phyloP scores from a whole-genome alignment of 2,888 invertebrate species.

The Sympetrum striolatum region DNA sequence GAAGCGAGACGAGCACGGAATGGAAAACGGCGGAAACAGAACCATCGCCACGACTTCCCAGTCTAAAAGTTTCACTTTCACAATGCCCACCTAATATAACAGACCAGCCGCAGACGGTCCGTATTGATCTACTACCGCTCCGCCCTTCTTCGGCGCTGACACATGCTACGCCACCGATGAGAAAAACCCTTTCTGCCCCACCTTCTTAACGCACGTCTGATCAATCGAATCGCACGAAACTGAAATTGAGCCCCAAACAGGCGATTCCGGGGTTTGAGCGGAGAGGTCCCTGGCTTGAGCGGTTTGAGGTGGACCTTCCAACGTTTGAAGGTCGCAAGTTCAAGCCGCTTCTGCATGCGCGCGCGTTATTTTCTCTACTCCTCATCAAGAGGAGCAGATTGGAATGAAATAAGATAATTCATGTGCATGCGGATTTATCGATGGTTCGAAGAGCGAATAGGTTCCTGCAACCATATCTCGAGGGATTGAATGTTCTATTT shows the following conservation, averaged over 20 bases:
- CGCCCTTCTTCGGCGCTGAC: background rate
- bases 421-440: no score
- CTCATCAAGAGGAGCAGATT: no score
- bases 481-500: no score
- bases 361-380: no score
- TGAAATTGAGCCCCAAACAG: no score
- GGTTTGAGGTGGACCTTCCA: background rate
- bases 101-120: conserved; percentile 34
- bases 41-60: background rate
- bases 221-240: no score
- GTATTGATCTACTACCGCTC: conserved; percentile 27
- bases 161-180: background rate
- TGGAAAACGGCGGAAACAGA: background rate
- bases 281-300: background rate
- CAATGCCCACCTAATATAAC: conserved; percentile 8
- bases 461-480: no score
- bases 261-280: no score
- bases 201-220: background rate
- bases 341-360: no score
- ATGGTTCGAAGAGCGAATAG: no score
- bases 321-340: background rate
- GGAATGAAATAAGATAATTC: no score
- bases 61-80: conserved; percentile 12
- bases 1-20: background rate
- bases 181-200: background rate